A percentile compares a stretch with the other conserved stretches of the same genome.
Conservation (phyloP, 2,888 invertebrate species). For the Serripes groenlandicus region DNA sequence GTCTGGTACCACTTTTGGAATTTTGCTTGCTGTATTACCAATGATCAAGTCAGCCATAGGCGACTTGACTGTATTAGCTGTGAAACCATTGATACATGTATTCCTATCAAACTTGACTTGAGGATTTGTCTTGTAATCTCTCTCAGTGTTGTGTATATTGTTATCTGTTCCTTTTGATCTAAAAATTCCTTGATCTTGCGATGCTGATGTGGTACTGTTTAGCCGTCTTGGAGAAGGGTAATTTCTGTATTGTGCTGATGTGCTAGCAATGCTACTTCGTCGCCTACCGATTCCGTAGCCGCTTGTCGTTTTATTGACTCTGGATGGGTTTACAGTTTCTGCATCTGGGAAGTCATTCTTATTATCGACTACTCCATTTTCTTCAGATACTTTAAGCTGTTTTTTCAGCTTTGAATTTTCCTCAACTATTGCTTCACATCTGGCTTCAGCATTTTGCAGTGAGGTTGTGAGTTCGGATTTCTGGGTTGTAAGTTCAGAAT, state of each 20-base stretch:
- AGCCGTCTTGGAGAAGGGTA: too few species aligned
- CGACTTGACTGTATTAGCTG: neutral
- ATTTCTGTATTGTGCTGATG: too few species aligned
- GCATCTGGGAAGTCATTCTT: too few species aligned
- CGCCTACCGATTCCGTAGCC: too few species aligned
- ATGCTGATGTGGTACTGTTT: too few species aligned
- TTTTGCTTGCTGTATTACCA: neutral
- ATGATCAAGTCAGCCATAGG: neutral
- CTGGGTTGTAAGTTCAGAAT: neutral
- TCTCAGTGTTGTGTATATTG: neutral
- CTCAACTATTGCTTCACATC: neutral
- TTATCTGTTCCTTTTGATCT: neutral
- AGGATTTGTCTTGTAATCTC: neutral
- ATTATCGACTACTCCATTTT: too few species aligned
- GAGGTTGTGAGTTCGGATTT: neutral
- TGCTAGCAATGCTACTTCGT: too few species aligned
- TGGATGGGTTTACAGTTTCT: too few species aligned
- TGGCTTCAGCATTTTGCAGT: neutral
- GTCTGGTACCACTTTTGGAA: neutral
- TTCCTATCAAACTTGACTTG: constrained; percentile 6
- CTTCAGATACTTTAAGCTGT: too few species aligned
- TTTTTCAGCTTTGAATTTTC: neutral
- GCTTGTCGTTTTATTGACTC: too few species aligned
- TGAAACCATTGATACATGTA: too few species aligned
- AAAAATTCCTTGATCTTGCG: too few species aligned